Percentiles rank a stretch among this genome's conserved stretches.
Conservation (phyloP, 2,797 vertebrate species). For the Pipistrellus nathusii region DNA sequence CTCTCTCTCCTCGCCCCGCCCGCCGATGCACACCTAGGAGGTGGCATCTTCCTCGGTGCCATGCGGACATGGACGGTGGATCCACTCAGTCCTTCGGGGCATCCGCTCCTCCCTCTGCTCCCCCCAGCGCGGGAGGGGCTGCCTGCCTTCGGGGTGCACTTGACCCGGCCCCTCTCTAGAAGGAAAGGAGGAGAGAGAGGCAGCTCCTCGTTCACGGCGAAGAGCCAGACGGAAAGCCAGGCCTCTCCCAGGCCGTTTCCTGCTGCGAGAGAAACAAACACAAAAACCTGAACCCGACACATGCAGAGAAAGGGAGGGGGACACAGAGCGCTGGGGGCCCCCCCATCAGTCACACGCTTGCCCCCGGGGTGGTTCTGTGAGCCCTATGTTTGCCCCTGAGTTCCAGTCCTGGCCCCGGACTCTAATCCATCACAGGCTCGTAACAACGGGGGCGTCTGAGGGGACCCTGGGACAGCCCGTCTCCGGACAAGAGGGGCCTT, state of each 20-base stretch:
- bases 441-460: neutral
- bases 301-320: neutral
- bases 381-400: too few relatives aligned
- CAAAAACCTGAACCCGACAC: neutral
- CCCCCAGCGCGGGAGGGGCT: neutral
- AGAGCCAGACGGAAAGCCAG: neutral
- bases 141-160: neutral
- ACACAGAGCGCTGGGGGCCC: rapidly evolving
- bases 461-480: neutral
- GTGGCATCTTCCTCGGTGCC: neutral
- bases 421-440: neutral
- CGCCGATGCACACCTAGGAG: neutral
- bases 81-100: neutral
- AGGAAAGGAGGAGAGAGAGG: neutral
- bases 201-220: neutral
- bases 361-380: rapidly evolving
- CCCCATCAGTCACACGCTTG: neutral
- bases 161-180: neutral
- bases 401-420: neutral
- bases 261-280: neutral
- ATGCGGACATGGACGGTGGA: too few relatives aligned
- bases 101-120: neutral
- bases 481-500: neutral
- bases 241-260: neutral
- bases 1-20: neutral